phyloP scores from a whole-genome alignment of 2,797 vertebrate genomes.

The Enteromius radiatus region DNA sequence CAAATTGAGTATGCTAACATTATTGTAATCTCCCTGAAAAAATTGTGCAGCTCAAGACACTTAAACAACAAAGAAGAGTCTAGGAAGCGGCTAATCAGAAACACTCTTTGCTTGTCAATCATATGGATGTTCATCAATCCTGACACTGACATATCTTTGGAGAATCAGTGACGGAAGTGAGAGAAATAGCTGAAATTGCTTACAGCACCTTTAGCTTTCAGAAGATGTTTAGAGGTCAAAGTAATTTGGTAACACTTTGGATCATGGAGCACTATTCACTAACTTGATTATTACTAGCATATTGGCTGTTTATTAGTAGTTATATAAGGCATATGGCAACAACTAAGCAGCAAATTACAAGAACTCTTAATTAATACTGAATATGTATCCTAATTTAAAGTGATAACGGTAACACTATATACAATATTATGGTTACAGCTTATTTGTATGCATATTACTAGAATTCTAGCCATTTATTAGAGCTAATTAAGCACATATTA shows the following conservation, averaged over 20 bases:
- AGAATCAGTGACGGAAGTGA: background rate
- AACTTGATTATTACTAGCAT: background rate
- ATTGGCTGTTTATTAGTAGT: background rate
- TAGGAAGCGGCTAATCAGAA: background rate
- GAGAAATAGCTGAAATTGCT: background rate
- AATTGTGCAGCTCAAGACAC: no score
- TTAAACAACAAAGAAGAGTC: background rate
- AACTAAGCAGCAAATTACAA: background rate
- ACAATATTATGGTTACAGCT: no score
- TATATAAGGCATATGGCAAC: background rate
- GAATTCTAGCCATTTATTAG: no score
- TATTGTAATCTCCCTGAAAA: background rate
- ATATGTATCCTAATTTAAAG: background rate
- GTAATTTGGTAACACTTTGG: background rate
- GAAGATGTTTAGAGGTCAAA: background rate
- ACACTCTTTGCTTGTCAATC: slow-evolving; percentile 1
- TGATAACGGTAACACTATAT: no score
- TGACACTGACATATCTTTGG: background rate
- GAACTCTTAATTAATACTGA: background rate
- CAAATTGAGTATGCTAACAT: background rate
- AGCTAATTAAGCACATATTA: no score
- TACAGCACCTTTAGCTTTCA: background rate
- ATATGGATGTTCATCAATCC: background rate
- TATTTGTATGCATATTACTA: no score
- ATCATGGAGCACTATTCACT: background rate